A percentile compares a stretch with the other conserved stretches of the same genome.
Conservation (phyloP, 1,140 invertebrate species). For the Philopotamus ludificatus region DNA sequence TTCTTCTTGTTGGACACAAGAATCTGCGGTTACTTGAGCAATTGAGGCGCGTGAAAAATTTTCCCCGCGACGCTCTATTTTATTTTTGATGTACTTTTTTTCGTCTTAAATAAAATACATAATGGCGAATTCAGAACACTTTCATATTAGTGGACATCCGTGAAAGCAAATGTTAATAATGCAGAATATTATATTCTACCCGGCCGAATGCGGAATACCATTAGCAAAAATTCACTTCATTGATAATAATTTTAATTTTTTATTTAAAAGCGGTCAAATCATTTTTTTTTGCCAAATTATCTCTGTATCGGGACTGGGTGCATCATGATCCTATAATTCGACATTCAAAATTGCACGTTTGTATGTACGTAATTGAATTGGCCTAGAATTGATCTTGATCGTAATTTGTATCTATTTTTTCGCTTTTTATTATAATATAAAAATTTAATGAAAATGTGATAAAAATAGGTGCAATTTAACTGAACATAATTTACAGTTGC, state of each 20-base stretch:
- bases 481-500: too few species aligned
- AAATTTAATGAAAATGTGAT: too few species aligned
- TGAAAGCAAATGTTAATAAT: not conserved
- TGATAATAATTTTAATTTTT: not conserved
- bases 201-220: not conserved
- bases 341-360: too few species aligned
- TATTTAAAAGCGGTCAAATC: not conserved
- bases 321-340: too few species aligned
- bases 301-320: too few species aligned
- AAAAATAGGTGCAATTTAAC: too few species aligned
- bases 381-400: too few species aligned
- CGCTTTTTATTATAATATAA: too few species aligned
- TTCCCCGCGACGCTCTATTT: not conserved
- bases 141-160: conserved; percentile 1
- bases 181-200: not conserved
- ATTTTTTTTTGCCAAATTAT: too few species aligned
- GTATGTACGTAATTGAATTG: too few species aligned
- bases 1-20: too few species aligned
- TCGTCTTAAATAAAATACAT: not conserved
- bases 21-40: not conserved
- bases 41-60: not conserved
- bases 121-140: conserved; percentile 4
- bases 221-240: not conserved
- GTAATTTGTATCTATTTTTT: too few species aligned
- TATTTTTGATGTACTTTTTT: not conserved